phyloP scores from a whole-genome alignment of 2,113 vertebrate genomes.

The human region DNA sequence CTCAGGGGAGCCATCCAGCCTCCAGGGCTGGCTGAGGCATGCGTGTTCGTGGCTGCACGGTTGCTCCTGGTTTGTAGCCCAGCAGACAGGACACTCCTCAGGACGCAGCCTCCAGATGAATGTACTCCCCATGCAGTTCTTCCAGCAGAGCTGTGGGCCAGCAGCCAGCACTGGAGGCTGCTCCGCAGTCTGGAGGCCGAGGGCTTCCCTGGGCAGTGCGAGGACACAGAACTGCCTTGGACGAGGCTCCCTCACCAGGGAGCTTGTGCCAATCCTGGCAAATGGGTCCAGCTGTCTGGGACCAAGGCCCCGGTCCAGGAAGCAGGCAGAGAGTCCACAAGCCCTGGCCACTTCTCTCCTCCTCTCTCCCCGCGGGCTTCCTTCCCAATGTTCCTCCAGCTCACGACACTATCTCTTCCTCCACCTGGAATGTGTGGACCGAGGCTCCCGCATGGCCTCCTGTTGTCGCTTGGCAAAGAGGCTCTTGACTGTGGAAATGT shows the following conservation, averaged over 20 bases:
- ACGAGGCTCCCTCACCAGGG: neutral
- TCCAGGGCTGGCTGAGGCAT: neutral
- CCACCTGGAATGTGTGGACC: neutral
- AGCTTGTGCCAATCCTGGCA: neutral
- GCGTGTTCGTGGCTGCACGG: neutral
- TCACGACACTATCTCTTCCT: conserved; percentile 52
- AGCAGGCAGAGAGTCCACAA: neutral
- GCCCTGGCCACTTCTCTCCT: neutral
- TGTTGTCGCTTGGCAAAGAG: neutral
- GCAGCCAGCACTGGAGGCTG: neutral
- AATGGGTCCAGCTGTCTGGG: neutral
- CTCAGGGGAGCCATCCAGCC: neutral
- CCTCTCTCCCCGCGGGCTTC: neutral
- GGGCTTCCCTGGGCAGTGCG: neutral
- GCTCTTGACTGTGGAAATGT: conserved; percentile 51
- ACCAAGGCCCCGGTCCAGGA: neutral
- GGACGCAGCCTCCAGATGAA: neutral
- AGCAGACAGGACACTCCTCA: neutral
- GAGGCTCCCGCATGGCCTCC: neutral
- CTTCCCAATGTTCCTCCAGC: neutral
- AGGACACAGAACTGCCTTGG: neutral
- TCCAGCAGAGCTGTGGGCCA: neutral
- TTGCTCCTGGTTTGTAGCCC: neutral
- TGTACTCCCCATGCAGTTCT: neutral
- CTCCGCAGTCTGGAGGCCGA: neutral